A percentile compares a stretch with the other conserved stretches of the same genome.
phyloP scores from a whole-genome alignment of 1,140 invertebrate species.

The Neotoxoptera formosana region DNA sequence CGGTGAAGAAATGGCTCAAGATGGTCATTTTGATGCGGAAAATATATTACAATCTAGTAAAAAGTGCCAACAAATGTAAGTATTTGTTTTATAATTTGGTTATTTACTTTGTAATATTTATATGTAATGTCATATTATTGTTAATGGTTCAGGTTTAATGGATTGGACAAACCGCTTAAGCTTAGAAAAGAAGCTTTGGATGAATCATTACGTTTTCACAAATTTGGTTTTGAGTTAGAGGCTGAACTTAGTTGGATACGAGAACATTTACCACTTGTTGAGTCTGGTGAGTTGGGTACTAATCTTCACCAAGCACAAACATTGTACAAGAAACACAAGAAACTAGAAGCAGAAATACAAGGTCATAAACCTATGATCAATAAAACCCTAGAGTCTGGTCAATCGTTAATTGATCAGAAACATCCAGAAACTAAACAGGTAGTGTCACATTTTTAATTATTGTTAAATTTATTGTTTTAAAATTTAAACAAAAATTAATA shows the following conservation, averaged over 20 bases:
- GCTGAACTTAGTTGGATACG: constrained; percentile 95
- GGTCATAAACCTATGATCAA: constrained; percentile 85
- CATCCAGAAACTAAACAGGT: constrained; percentile 80
- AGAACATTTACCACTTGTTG: constrained; percentile 83
- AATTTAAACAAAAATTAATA: neutral
- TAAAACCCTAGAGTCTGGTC: constrained; percentile 77
- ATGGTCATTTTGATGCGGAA: constrained; percentile 91
- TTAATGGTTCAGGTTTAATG: constrained; percentile 66
- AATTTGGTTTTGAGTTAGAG: constrained; percentile 93
- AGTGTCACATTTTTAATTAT: neutral
- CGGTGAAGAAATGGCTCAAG: constrained; percentile 88
- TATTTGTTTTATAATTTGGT: constrained; percentile 32
- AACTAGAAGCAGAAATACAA: constrained; percentile 84
- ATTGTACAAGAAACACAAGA: constrained; percentile 92
- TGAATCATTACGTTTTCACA: constrained; percentile 86
- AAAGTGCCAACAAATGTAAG: constrained; percentile 74
- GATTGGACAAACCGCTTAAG: constrained; percentile 71
- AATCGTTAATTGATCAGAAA: constrained; percentile 73
- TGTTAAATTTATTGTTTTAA: neutral
- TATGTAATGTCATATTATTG: constrained; percentile 9
- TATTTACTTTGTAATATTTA: neutral
- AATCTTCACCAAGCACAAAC: constrained; percentile 92
- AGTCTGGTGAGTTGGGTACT: constrained; percentile 76
- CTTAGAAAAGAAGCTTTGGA: constrained; percentile 80
- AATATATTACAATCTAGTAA: constrained; percentile 83